Percentiles rank a stretch among this genome's conserved stretches.
phyloP scores from a whole-genome alignment of 1,140 invertebrate genomes.

The Littorina saxatilis region DNA sequence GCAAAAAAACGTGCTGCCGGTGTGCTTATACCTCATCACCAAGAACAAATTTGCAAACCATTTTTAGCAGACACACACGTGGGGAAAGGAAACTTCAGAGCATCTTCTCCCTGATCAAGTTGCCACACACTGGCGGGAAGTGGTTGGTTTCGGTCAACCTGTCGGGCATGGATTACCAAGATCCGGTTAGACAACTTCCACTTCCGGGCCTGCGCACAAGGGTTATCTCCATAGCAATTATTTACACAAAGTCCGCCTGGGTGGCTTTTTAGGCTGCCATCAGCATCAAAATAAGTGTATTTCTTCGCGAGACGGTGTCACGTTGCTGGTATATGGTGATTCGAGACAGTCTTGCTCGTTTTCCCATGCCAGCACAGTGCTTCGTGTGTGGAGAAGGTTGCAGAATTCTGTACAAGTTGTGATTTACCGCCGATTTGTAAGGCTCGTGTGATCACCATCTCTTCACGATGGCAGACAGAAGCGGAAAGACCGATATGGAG shows the following conservation, averaged over 20 bases:
- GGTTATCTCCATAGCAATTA: constrained; percentile 69
- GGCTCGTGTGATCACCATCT: neutral
- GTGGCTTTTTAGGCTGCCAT: neutral
- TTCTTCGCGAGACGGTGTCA: too few species aligned
- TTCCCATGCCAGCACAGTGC: neutral
- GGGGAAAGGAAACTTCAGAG: too few species aligned
- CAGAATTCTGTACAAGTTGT: neutral
- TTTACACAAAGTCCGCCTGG: constrained; percentile 53
- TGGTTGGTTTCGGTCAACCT: neutral
- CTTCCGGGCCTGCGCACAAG: constrained; percentile 54
- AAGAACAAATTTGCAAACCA: too few species aligned
- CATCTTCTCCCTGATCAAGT: neutral
- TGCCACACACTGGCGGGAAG: neutral
- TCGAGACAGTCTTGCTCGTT: neutral
- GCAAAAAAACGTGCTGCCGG: too few species aligned
- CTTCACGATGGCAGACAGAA: constrained; percentile 79
- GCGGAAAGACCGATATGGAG: constrained; percentile 76
- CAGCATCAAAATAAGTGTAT: neutral
- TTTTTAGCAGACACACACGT: too few species aligned
- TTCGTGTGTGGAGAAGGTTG: neutral
- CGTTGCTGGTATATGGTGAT: neutral
- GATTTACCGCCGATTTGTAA: neutral
- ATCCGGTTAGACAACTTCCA: constrained; percentile 45
- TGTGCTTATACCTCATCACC: too few species aligned
- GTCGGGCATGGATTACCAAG: neutral